Evolutionary conservation across 2,113 vertebrate species (phyloP), one percentile per base, ranked within the genome.

Genomic region (Theristicus caerulescens): DNA sequence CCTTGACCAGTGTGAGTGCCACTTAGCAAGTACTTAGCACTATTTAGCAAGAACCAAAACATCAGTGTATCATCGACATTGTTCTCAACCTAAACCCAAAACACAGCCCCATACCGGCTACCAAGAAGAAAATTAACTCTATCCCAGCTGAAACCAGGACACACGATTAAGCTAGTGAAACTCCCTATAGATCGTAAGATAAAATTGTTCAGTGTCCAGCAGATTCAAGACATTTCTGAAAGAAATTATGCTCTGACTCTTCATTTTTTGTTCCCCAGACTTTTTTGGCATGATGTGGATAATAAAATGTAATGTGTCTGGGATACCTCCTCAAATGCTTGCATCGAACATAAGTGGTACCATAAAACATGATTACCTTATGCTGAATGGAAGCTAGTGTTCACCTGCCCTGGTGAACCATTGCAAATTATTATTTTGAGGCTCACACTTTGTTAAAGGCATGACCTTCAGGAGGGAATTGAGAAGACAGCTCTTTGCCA

Each of bases 341-440:
- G 12, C 36, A 8, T 7, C 0, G 4, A 87, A 10, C 4, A 0
- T n/a, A 64, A 67, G 32, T 18, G 66, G 65, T 76, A 15, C 74
- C n/a, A 10, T 51, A 36, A 86, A 61, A 31, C 40, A 13, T 5
- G 21, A 5, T 58, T 81, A 19, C 11, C 55, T 74, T 62, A 14
- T 64, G 57, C 70, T 51, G 47, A 66, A 14, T 21, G 31, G 69
- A 25, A 81, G 17, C 7, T 15, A 8, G 21, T 12, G 24, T 29
- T 88, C 84, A 15, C 42, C 57, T 84, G 52, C 40, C 83, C 46
- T 36, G 26, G 40, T 74, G 16, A 67, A 12, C 52, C 52, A 55
- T 65, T 93, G 57, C 55, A 62, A 22, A 36, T 59, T 31, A 13
- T 44, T 82, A 4, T 88, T 95, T 81, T 74, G 73, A 74, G 59